Conservation (phyloP, 2,113 vertebrate species). For the Anseranas semipalmata region DNA sequence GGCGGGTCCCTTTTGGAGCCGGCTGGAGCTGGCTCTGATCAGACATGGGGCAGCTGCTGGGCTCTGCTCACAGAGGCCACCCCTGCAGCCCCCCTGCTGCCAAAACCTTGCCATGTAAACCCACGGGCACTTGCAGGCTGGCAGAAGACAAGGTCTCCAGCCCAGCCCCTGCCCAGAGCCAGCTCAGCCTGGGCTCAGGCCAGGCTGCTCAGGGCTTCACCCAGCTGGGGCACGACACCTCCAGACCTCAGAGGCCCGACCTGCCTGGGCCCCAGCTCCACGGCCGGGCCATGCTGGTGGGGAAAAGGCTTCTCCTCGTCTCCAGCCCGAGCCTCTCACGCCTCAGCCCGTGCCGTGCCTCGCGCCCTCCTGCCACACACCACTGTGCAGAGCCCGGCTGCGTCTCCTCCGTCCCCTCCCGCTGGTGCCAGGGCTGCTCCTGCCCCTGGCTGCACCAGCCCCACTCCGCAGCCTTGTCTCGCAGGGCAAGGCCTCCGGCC, state of each 20-base stretch:
- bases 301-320: neutral
- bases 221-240: neutral
- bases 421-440: neutral
- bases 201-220: neutral
- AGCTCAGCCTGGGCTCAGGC: neutral
- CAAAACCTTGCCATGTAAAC: neutral
- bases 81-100: no score
- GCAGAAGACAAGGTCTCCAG: accelerated
- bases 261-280: no score
- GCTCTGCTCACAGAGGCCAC: no score
- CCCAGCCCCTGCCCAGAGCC: neutral
- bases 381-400: neutral
- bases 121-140: neutral
- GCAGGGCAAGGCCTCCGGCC: neutral
- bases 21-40: no score
- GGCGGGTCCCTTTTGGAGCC: no score
- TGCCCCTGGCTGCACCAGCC: neutral
- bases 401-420: neutral
- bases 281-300: neutral
- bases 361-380: accelerated
- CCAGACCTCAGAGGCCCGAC: neutral
- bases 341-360: neutral
- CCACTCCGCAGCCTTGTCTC: no score
- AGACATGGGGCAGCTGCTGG: no score
- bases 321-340: neutral